A percentile compares a stretch with the other conserved stretches of the same genome.
Evolutionary conservation across 2,113 vertebrate species (phyloP).

Genomic region (Carassius carassius): DNA sequence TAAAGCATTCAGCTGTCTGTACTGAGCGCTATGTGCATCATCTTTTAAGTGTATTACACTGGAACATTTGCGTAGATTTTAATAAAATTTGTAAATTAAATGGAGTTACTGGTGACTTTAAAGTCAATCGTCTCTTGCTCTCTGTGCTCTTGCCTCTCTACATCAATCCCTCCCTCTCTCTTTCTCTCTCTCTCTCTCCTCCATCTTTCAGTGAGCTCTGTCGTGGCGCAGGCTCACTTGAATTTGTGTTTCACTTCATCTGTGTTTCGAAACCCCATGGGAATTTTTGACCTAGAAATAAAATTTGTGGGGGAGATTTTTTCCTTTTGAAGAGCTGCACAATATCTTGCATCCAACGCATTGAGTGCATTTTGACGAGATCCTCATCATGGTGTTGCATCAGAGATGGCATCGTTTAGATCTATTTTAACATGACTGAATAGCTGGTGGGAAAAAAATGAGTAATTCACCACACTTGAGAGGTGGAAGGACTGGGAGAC

Average conservation of each 20-base stretch:
- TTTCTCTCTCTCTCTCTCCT: background rate
- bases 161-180: background rate
- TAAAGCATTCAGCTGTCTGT: no score
- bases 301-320: constrained; percentile 68
- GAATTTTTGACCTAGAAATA: constrained; percentile 69
- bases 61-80: no score
- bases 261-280: constrained; percentile 57
- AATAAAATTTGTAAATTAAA: no score
- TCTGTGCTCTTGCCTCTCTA: no score
- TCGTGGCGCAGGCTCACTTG: constrained; percentile 40
- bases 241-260: constrained; percentile 65
- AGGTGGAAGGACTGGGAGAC: constrained; percentile 25
- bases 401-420: constrained; percentile 60
- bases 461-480: constrained; percentile 45
- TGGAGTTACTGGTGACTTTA: no score
- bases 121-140: no score
- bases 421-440: constrained; percentile 49
- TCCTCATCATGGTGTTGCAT: constrained; percentile 67
- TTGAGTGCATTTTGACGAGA: constrained; percentile 67
- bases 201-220: constrained; percentile 24
- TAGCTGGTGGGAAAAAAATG: constrained; percentile 34
- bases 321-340: constrained; percentile 66
- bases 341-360: constrained; percentile 63
- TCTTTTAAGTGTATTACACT: no score
- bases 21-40: no score